phyloP scores from a whole-genome alignment of 2,797 vertebrate genomes.

The Sebastes cheni region DNA sequence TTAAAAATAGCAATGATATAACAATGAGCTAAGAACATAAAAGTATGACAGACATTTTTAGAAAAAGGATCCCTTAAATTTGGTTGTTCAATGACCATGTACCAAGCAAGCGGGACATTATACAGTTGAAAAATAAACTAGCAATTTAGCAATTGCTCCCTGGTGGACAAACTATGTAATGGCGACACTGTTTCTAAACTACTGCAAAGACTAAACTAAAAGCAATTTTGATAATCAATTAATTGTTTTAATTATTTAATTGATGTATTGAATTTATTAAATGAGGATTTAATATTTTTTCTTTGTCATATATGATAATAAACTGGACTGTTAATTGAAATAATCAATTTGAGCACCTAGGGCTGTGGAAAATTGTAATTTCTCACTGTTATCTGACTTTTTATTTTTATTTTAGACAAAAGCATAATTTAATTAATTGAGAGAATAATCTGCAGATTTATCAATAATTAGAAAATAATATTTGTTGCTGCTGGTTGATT shows the following conservation, averaged over 20 bases:
- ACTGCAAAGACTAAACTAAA: not conserved
- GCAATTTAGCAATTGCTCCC: not conserved
- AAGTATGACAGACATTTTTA: not conserved
- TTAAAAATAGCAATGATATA: too few species aligned
- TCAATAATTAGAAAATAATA: not conserved
- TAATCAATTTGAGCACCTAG: not conserved
- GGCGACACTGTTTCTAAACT: not conserved
- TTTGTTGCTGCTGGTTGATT: accelerated
- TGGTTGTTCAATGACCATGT: not conserved
- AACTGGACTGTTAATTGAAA: not conserved
- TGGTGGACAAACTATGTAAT: not conserved
- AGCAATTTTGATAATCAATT: not conserved
- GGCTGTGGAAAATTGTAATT: not conserved
- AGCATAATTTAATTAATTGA: not conserved
- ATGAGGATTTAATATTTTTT: not conserved
- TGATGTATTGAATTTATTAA: not conserved
- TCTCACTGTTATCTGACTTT: not conserved
- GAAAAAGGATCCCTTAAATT: not conserved
- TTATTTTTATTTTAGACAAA: not conserved
- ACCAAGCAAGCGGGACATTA: not conserved
- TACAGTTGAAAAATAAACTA: not conserved
- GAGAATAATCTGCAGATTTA: not conserved
- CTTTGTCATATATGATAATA: not conserved
- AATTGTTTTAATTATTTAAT: not conserved
- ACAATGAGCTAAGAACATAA: not conserved